Evolutionary conservation across 2,113 vertebrate species (phyloP), one percentile per base, ranked within the genome.

Genomic region (Herpetotheres cachinnans): DNA sequence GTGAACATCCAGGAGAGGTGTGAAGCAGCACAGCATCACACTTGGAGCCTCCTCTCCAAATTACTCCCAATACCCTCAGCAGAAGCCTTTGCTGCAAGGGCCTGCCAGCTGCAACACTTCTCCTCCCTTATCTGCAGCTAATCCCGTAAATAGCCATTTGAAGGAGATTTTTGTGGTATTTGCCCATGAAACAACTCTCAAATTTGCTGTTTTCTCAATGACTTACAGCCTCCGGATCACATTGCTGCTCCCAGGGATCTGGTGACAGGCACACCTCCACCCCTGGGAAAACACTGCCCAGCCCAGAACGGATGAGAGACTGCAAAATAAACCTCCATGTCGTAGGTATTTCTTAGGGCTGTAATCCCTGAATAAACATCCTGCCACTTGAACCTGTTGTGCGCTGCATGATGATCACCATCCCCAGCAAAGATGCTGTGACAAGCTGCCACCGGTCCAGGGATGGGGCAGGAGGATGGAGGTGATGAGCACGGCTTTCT

Each of bases 331-430:
- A 96, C 96, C 94, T 93, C 88, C 86, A 40, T 84, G 93, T 73
- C 14, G 0, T 62, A 82, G 86, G 80, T 86, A 71, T 96, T 95
- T 97, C 97, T 97, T 67, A 80, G 90, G 86, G 70, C 88, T 93
- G 46, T 98, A 98, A 98, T 98, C 95, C 96, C 79, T 2, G 17
- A 97, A 95, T 86, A 98, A 98, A 98, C 94, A 97, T 96, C 90
- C 83, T 94, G 76, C 63, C 80, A 52, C 97, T 97, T 95, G 97
- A 97, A 97, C 93, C 97, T 80, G 16, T 52, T 80, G 62, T 42
- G 46, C 1, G 2, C 19, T 55, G 9, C 34, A 26, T 8, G 69
- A 62, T 36, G 67, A 54, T 46, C 89, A 63, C 70, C 34, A 34
- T 49, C 22, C 29, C 26, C 70, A 90, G 36, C 38, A 72, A 82